Conservation (phyloP, 2,888 invertebrate genomes). For the Hydropsyche betteni region DNA sequence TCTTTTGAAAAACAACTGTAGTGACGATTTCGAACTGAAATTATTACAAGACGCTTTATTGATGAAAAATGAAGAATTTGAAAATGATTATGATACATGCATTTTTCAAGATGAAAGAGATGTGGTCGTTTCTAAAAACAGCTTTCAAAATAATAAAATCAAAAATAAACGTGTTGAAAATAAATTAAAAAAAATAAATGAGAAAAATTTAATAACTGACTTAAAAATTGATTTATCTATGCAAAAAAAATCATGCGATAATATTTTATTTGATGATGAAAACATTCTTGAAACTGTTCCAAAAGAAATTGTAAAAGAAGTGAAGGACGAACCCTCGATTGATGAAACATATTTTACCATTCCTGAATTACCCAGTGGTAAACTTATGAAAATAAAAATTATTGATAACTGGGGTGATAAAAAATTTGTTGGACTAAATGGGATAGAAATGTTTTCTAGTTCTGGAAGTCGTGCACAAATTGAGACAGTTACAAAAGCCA, state of each 20-base stretch:
- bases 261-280: no score
- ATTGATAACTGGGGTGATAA: conserved; percentile 82
- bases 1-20: not conserved
- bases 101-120: conserved; percentile 29
- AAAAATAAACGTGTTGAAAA: no score
- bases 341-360: conserved; percentile 68
- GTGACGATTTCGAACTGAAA: conserved; percentile 5
- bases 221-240: conserved; percentile 7
- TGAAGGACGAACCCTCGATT: conserved; percentile 52
- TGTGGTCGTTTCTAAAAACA: conserved; percentile 23
- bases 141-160: conserved; percentile 12
- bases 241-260: no score
- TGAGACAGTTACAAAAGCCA: conserved; percentile 65
- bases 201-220: not conserved
- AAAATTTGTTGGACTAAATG: conserved; percentile 81
- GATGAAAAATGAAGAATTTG: not conserved
- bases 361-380: conserved; percentile 79
- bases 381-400: conserved; percentile 73
- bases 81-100: not conserved
- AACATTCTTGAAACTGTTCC: not conserved
- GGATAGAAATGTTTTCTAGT: conserved; percentile 77
- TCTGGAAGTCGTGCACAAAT: conserved; percentile 69
- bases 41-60: conserved; percentile 27
- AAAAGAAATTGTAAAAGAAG: not conserved
- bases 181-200: not conserved